Evolutionary conservation across 2,113 vertebrate species (phyloP), one percentile per base, ranked within the genome.

Genomic region (Clarias gariepinus): DNA sequence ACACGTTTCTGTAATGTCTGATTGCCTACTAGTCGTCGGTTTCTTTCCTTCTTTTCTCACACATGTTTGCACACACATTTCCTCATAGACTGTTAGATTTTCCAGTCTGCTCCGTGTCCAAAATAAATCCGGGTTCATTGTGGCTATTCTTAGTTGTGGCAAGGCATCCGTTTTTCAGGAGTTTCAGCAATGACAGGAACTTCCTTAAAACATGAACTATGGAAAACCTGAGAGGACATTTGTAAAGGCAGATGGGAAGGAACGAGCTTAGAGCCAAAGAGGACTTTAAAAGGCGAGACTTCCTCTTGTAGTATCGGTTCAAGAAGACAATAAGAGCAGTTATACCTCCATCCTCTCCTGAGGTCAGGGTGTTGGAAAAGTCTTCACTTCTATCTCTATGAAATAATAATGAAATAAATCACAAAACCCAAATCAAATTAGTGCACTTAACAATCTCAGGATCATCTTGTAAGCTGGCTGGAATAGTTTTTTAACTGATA

Each of bases 51-150:
- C n/a, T 25, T 55, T 23, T 60, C 77, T 52, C 76, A 85, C 78
- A 81, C 57, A 60, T 30, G 7, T 21, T 9, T 18, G 3, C 60
- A 64, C 12, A 90, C 86, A 83, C 55, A 85, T 18, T 77, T 1
- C 28, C 47, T 16, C 47, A 41, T 30, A 90, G 78, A 73, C 77
- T 91, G 61, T 90, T 91, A 91, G 84, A 69, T 86, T 81, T 82
- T 85, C 21, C 23, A 82, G 68, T 86, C 78, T 60, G 19, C 18
- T 23, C 57, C 3, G 30, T 36, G 78, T 81, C 57, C 90, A 68
- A 92, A 90, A 92, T 90, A 91, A 92, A 85, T 82, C 69, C 23
- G 76, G 80, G 89, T 89, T 85, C 73, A 89, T 69, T 83, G 73
- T 66, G 55, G 55, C 91, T 91, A 89, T 89, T 89, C 90, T 90